Evolutionary conservation across 2,797 vertebrate genomes (phyloP).

Genomic region (Sylvia borin): DNA sequence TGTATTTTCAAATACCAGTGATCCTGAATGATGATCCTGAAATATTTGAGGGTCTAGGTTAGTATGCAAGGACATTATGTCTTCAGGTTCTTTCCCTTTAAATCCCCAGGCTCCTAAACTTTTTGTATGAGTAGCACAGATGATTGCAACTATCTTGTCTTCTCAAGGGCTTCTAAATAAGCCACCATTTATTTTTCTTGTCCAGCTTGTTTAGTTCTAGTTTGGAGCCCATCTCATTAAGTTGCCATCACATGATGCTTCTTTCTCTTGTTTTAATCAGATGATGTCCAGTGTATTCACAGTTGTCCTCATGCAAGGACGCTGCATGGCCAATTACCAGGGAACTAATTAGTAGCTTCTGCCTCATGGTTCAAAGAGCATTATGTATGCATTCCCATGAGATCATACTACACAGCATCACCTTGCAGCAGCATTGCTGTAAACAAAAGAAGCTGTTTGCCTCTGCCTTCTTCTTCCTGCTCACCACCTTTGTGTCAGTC

Average conservation of each 20-base stretch:
- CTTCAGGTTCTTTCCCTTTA: neutral
- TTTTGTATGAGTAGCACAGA: neutral
- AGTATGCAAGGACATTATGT: neutral
- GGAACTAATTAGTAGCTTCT: neutral
- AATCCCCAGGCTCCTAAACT: neutral
- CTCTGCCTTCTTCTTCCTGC: neutral
- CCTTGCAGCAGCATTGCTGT: neutral
- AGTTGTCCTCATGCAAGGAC: neutral
- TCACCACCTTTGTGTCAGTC: neutral
- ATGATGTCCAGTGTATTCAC: neutral
- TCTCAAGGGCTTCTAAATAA: neutral
- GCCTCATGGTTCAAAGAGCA: neutral
- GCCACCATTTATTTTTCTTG: neutral
- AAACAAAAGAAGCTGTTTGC: neutral
- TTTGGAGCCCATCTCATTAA: neutral
- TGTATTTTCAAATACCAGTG: neutral
- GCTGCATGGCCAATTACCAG: neutral
- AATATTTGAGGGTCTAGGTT: neutral
- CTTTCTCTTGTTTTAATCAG: neutral
- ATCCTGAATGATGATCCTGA: neutral
- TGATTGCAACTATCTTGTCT: neutral
- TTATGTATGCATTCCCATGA: neutral
- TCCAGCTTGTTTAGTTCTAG: neutral
- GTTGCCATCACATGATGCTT: neutral
- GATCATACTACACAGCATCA: neutral